Evolutionary conservation across 2,888 invertebrate species (phyloP), one percentile per base, ranked within the genome.

Genomic region (Microctonus hyperodae): DNA sequence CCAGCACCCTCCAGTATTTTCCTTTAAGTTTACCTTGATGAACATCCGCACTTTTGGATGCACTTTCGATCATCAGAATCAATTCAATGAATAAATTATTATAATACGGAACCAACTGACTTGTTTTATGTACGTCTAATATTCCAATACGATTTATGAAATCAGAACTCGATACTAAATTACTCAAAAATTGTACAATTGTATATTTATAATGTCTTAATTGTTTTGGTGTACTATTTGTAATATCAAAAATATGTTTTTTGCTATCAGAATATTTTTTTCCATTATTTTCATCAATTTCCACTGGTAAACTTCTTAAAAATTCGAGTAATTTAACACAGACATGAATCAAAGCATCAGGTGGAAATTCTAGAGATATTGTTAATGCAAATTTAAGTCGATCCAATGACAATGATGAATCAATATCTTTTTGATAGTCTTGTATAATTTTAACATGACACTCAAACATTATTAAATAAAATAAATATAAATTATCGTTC

Each of bases 191-290:
- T 28, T 91, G 91, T 20, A 96, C 85, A 25, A 92, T 86, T 0
- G 91, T 88, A 78, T 94, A 95, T 84, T 93, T 95, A 81, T 91
- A 96, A 81, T 96, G 94, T 1, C 94, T 88, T 62, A 95, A 85
- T 73, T 95, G 92, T 76, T 92, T 91, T 0, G 91, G 87, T 0
- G 89, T 89, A 74, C 90, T 90, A 0, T 86, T 86, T 7, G 86
- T 87, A 0, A 91, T 85, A 77, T 91, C 88, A 72, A 91, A 92
- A 58, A 92, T 86, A 35, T 87, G 86, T 64, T 79, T 80, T 33
- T 77, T 71, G 1, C 61, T 51, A 55, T 79, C 70, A 35, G 57
- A 31, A 1, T 71, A 65, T 7, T 69, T 70, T 20, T 67, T 63
- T 2, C 61, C 79, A 65, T 87, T 85, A 35, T 87, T 86, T 62